These are phyloP conservation scores for Buceros bicornis DNA, from an alignment of 2,797 vertebrate genomes.

Conservation along the genomic window DNA sequence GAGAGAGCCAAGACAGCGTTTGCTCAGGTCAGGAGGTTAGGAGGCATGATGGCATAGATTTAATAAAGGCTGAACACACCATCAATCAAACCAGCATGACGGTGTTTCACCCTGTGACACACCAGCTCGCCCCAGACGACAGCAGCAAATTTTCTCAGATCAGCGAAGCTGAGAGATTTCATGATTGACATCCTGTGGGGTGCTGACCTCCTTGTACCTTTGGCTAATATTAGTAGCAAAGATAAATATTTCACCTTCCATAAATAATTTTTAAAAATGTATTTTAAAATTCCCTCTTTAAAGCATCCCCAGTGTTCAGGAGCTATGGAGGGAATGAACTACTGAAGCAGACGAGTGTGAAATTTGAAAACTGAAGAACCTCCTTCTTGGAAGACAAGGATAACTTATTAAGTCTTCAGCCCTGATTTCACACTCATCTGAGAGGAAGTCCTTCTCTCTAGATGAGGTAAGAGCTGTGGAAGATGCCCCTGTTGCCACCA, in stretches of 20 bases:
- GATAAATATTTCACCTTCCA: not conserved
- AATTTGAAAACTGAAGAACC: not conserved
- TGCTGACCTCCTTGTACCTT: not conserved
- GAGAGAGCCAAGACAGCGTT: not conserved
- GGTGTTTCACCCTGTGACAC: not conserved
- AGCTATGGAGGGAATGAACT: not conserved
- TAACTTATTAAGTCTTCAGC: not conserved
- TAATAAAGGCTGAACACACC: not conserved
- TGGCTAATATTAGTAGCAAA: not conserved
- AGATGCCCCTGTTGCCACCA: not conserved
- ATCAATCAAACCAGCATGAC: not conserved
- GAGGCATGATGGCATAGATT: rapidly evolving
- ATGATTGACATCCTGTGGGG: not conserved
- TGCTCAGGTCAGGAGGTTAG: not conserved
- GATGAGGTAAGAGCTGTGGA: not conserved
- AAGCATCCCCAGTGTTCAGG: not conserved
- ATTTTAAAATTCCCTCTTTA: not conserved
- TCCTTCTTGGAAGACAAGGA: not conserved
- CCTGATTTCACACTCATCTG: not conserved
- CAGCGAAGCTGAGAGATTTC: not conserved
- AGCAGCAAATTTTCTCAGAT: not conserved
- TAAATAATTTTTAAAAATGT: not conserved
- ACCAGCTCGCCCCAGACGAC: not conserved
- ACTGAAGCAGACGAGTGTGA: not conserved
- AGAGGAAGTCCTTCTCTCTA: not conserved